Conservation (phyloP, 2,797 vertebrate genomes). For the Thalassophryne amazonica region DNA sequence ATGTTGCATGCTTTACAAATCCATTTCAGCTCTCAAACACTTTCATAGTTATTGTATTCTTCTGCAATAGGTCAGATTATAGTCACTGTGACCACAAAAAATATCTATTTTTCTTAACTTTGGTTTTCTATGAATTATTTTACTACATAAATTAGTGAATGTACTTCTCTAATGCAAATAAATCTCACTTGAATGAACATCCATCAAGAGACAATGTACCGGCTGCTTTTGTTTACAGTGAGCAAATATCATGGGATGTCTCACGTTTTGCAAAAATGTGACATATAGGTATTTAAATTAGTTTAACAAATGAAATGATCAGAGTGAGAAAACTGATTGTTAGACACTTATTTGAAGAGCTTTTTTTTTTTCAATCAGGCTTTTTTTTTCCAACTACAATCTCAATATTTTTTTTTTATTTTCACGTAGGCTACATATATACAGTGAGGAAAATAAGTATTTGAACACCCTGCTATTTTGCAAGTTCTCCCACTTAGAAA, state of each 20-base stretch:
- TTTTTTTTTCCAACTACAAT: no score
- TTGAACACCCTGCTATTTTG: no score
- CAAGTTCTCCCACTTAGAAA: no score
- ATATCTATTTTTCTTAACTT: conserved; percentile 74
- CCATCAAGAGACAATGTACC: conserved; percentile 31
- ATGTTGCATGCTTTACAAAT: conserved; percentile 46
- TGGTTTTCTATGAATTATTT: conserved; percentile 79
- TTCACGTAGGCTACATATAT: no score
- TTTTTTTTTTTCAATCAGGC: no score
- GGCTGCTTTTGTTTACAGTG: conserved; percentile 19
- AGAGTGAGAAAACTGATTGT: no score
- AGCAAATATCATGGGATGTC: not conserved
- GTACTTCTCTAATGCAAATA: conserved; percentile 61
- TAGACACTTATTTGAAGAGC: no score
- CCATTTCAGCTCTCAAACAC: conserved; percentile 50
- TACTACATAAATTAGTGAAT: conserved; percentile 72
- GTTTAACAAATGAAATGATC: no score
- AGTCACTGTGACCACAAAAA: conserved; percentile 73
- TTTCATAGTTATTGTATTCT: conserved; percentile 67
- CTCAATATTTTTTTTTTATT: no score
- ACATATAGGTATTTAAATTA: not conserved
- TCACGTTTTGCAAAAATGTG: not conserved
- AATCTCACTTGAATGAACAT: conserved; percentile 60
- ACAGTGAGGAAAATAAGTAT: no score
- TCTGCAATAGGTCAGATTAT: conserved; percentile 69